Conservation (phyloP, 2,113 vertebrate species). For the Poeciliopsis prolifica region DNA sequence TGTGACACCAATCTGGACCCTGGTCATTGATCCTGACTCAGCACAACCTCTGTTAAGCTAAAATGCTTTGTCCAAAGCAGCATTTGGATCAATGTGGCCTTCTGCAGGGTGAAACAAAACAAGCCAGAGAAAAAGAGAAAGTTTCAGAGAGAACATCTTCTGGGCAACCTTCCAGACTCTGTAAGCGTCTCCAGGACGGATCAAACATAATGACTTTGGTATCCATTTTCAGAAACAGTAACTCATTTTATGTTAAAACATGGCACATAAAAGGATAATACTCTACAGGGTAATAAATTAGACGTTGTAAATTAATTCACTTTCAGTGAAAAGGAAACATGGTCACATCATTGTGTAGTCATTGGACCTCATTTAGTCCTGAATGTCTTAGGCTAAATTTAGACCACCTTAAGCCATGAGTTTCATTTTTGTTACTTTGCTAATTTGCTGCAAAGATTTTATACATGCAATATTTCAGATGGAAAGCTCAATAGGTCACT, state of each 20-base stretch:
- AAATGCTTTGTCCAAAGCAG: neutral
- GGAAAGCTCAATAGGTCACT: neutral
- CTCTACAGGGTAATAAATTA: neutral
- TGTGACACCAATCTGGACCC: neutral
- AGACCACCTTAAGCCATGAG: neutral
- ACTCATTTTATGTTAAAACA: neutral
- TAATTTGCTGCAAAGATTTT: neutral
- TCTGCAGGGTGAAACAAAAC: conserved; percentile 4
- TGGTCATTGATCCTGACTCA: conserved; percentile 9
- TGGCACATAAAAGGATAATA: neutral
- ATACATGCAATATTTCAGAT: neutral
- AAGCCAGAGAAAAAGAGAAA: neutral
- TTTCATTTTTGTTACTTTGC: neutral
- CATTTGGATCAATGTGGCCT: neutral
- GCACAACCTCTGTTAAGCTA: neutral
- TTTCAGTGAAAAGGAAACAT: neutral
- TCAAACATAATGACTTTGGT: neutral
- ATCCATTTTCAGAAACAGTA: neutral
- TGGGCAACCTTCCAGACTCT: conserved; percentile 8
- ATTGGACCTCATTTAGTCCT: neutral
- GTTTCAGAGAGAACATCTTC: conserved; percentile 12
- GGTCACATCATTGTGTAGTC: neutral
- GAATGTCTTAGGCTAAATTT: neutral
- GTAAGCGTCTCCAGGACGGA: neutral
- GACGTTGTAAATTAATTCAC: neutral